Conservation (phyloP, 1,140 invertebrate species). For the Monochamus saltuarius region DNA sequence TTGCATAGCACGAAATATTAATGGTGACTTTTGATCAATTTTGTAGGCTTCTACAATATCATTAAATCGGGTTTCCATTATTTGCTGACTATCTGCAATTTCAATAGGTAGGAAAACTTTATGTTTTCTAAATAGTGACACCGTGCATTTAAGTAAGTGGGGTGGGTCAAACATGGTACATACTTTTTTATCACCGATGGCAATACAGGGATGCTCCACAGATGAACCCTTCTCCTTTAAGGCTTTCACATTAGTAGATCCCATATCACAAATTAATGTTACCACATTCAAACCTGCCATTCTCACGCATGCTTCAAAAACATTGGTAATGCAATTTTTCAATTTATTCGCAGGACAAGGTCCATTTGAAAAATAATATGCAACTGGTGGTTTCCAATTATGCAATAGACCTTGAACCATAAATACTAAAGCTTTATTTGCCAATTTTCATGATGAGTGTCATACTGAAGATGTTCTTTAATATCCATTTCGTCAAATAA, state of each 20-base stretch:
- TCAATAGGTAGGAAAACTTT: slow-evolving; percentile 16
- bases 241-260: slow-evolving; percentile 25
- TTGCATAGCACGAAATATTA: slow-evolving; percentile 23
- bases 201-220: slow-evolving; percentile 19
- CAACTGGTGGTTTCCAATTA: slow-evolving; percentile 22
- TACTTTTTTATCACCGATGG: slow-evolving; percentile 16
- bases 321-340: background rate
- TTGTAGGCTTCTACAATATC: slow-evolving; percentile 19
- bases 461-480: slow-evolving; percentile 20
- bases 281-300: slow-evolving; percentile 22
- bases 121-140: slow-evolving; percentile 24
- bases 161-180: slow-evolving; percentile 28
- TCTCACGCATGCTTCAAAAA: slow-evolving; percentile 1
- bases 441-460: slow-evolving; percentile 5
- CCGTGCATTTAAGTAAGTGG: slow-evolving; percentile 29
- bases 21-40: slow-evolving; percentile 22
- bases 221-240: slow-evolving; percentile 19
- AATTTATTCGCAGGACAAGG: background rate
- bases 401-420: slow-evolving; percentile 10
- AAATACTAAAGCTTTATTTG: slow-evolving; percentile 23
- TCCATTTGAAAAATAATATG: slow-evolving; percentile 18
- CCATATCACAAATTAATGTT: slow-evolving; percentile 28
- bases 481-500: slow-evolving; percentile 25
- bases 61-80: slow-evolving; percentile 22
- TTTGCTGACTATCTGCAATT: slow-evolving; percentile 7